Evolutionary conservation across 2,797 vertebrate species (phyloP), one percentile per base, ranked within the genome.

Genomic region (Sylvia borin): DNA sequence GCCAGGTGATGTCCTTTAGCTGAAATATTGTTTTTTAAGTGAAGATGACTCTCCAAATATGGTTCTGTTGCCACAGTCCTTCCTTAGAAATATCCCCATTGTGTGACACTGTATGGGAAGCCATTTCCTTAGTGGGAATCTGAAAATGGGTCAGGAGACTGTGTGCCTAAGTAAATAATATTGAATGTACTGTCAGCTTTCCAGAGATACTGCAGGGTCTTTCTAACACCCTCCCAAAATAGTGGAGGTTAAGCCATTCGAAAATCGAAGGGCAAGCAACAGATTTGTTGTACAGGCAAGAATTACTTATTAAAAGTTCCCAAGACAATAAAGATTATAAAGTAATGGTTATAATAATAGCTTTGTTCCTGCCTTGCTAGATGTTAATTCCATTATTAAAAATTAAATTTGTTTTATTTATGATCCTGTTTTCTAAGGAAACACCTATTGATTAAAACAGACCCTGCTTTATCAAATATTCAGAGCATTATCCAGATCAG

Each of bases 401-500:
- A 91, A 81, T 70, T 73, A 76, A 60, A 76, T 84, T 65, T 64
- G 40, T 76, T 92, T 81, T 66, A 88, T 92, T 86, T 95, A 90
- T 92, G 58, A 36, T 61, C 27, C 34, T 90, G 24, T 76, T 90
- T 88, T 92, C 55, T 67, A 71, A 61, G 85, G 79, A 86, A 82
- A 84, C 18, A 53, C 48, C 60, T 86, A 88, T 73, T 92, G 75
- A 92, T 96, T 73, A 93, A 93, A 93, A 81, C 65, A 76, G 61
- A 10, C 66, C 34, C 84, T 4, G 2, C 13, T 73, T 57, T 57
- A 75, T 88, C 68, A 90, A 90, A 94, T 78, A 73, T 91, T 72
- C 70, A 70, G 73, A 85, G 36, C 31, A 5, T 83, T 84, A 34
- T 86, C 26, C 3, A 4, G 40, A 86, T 78, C 70, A 84, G 16